Evolutionary conservation across 64 coral and sea anemone genomes (phyloP).

Genomic region (Montipora foliosa): DNA sequence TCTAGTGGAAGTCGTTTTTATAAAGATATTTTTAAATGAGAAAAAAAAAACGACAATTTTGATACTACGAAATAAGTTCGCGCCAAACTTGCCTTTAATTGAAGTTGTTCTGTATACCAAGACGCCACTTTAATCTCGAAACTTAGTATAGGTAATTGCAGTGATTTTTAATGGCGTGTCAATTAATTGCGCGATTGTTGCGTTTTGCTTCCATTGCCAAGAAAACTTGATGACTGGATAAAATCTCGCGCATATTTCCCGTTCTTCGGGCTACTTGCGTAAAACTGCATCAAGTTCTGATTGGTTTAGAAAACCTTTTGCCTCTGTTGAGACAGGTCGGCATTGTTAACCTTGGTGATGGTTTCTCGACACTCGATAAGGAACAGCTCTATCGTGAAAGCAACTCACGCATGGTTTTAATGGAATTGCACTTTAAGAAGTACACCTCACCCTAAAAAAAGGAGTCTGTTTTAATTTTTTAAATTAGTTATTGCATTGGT

Average conservation of each 20-base stretch:
- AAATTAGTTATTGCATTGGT: background rate
- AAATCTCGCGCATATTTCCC: too few species aligned
- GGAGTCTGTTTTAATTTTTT: background rate
- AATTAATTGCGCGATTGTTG: too few species aligned
- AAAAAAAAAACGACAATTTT: background rate
- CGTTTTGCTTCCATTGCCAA: too few species aligned
- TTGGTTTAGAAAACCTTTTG: too few species aligned
- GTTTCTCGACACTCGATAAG: too few species aligned
- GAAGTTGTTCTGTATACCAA: background rate
- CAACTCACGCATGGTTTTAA: background rate
- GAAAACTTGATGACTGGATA: too few species aligned
- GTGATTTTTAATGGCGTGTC: too few species aligned
- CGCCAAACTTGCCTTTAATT: background rate
- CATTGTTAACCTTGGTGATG: too few species aligned
- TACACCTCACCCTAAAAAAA: background rate
- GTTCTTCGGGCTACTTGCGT: too few species aligned
- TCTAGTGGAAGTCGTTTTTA: background rate
- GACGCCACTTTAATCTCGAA: background rate
- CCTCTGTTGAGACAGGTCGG: too few species aligned
- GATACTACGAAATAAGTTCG: background rate
- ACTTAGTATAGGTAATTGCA: background rate
- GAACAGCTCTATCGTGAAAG: too few species aligned
- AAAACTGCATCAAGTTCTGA: too few species aligned
- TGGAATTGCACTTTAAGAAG: background rate
- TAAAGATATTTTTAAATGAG: slow-evolving; percentile 15